Conservation (phyloP, 1,140 invertebrate species). For the Latrodectus geometricus region DNA sequence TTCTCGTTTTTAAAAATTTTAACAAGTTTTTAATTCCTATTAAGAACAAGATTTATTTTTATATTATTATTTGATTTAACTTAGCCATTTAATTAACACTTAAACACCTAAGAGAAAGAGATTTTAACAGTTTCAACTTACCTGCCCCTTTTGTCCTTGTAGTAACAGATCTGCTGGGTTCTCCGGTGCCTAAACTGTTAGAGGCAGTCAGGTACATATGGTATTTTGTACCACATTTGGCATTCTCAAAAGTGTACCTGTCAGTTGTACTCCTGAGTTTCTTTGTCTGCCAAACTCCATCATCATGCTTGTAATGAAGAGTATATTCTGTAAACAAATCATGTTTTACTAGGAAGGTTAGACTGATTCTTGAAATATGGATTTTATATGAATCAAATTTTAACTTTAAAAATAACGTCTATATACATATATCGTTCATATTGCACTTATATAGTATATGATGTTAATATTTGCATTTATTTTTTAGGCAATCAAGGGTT, state of each 20-base stretch:
- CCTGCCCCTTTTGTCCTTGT: conserved; percentile 70
- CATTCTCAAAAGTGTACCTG: conserved; percentile 72
- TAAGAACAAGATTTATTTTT: no score
- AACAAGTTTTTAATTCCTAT: no score
- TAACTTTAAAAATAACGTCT: no score
- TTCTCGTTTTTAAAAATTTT: no score
- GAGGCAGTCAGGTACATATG: conserved; percentile 72
- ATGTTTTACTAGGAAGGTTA: background rate
- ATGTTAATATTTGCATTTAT: no score
- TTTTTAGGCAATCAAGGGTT: no score
- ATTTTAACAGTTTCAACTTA: conserved; percentile 52
- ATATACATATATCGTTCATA: no score
- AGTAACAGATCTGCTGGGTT: conserved; percentile 67
- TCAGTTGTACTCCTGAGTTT: conserved; percentile 39
- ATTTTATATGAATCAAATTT: no score
- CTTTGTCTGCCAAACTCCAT: conserved; percentile 45
- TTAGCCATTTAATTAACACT: no score
- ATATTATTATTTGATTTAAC: no score
- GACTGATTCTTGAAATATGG: no score
- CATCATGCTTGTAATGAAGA: conserved; percentile 51
- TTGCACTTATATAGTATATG: no score
- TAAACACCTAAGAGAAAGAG: background rate
- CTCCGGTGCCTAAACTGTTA: conserved; percentile 69
- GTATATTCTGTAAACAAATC: conserved; percentile 45
- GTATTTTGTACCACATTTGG: conserved; percentile 80